Evolutionary conservation across 2,888 invertebrate species (phyloP), one percentile per base, ranked within the genome.

Genomic region (Odontomyia ornata): DNA sequence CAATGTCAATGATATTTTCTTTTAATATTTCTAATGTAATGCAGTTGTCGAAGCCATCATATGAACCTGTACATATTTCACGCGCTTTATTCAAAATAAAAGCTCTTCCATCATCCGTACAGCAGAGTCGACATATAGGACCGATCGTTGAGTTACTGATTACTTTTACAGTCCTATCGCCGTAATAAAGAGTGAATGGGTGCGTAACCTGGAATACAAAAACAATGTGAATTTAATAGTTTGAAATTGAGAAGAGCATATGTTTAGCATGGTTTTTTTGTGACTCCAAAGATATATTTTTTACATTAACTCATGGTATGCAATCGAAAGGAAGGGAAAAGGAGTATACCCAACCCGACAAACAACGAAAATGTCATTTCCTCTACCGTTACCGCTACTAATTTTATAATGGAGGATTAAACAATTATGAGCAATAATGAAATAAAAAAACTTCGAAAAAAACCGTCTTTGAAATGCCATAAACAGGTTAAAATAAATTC

Each of bases 1-100:
- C 81, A 43, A 81, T 76, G 71, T 81, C 81, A 9, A 80, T 65
- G 4, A 80, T 71, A 46, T 73, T 56, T 1, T 56, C 27, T 25
- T 77, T 78, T 18, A 79, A 28, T 60, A 80, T 65, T 36, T 69
- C 62, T 27, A 78, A 73, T 52, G 13, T 52, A 65, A 75, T 75
- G 15, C 69, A 71, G 25, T 72, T 60, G 18, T 77, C 60, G n/a
- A 60, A 73, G 9, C 73, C 56, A 46, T 76, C 64, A 25, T 77
- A 75, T 15, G 28, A 65, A 4, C 80, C 80, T 5, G 47, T 65
- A 67, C 77, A 80, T 1, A 80, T 25, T 25, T 79, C 67, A 43
- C 77, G 75, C n/a, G 47, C 65, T 43, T 77, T 78, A 67, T 75
- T 79, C 23, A 73, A 25, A 25, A 80, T 71, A 23, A 80, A 36